Evolutionary conservation across 2,888 invertebrate species (phyloP).

Genomic region (Watsonalla cultraria): DNA sequence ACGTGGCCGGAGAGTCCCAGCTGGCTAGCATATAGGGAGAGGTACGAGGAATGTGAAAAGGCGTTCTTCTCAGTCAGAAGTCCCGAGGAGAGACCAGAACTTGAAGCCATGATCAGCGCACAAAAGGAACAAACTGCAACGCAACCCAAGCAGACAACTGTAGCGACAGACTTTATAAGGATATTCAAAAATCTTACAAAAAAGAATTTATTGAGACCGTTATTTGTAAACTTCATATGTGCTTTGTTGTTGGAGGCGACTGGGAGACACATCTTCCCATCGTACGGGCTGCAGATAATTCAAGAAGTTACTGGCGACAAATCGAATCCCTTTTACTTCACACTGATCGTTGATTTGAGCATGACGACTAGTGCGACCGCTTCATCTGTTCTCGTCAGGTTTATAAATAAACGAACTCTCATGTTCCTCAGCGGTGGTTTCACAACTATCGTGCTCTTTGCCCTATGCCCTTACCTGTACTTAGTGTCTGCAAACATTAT

Average conservation of each 20-base stretch:
- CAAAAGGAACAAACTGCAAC: constrained; percentile 15
- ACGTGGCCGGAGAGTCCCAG: constrained; percentile 32
- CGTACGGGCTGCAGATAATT: constrained; percentile 37
- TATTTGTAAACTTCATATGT: constrained; percentile 28
- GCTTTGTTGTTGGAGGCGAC: constrained; percentile 32
- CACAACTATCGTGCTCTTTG: constrained; percentile 26
- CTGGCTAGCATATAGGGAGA: constrained; percentile 21
- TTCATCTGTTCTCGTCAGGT: constrained; percentile 36
- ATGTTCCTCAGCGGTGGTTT: constrained; percentile 35
- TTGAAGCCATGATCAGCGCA: constrained; percentile 21
- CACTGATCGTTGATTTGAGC: constrained; percentile 34
- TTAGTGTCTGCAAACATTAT: constrained; percentile 25
- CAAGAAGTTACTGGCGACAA: constrained; percentile 29
- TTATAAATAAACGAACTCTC: constrained; percentile 36
- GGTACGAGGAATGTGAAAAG: constrained; percentile 15
- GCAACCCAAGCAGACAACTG: too few species aligned
- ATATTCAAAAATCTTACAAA: constrained; percentile 22
- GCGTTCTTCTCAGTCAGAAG: constrained; percentile 72
- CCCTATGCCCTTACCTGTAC: constrained; percentile 27
- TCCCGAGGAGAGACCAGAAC: constrained; percentile 43
- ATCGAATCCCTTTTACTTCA: constrained; percentile 32
- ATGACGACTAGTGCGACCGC: constrained; percentile 30
- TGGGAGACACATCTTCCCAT: constrained; percentile 39
- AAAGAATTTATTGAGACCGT: constrained; percentile 32
- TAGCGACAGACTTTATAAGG: neutral